Percentiles rank a stretch among this genome's conserved stretches.
Evolutionary conservation across 2,888 invertebrate genomes (phyloP).

Genomic region (Unio pictorum): DNA sequence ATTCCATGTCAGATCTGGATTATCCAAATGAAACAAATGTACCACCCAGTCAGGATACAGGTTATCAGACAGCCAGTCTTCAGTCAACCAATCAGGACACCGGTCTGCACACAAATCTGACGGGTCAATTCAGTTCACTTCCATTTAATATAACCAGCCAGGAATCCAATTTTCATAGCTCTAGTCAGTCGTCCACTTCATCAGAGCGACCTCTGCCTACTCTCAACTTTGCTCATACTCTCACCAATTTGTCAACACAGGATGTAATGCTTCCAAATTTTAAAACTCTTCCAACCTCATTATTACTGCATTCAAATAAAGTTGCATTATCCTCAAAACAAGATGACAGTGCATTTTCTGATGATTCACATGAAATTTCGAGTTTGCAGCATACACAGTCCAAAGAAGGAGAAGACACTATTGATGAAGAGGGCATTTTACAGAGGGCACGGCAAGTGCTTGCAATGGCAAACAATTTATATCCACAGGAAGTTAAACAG

Average conservation of each 20-base stretch:
- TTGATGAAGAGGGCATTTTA: slow-evolving; percentile 41
- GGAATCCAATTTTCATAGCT: slow-evolving; percentile 16
- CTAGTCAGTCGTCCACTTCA: slow-evolving; percentile 18
- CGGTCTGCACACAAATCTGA: slow-evolving; percentile 51
- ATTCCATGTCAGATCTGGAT: slow-evolving; percentile 39
- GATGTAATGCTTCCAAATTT: no score
- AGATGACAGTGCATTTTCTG: slow-evolving; percentile 36
- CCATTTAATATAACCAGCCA: slow-evolving; percentile 47
- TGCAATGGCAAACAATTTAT: slow-evolving; percentile 41
- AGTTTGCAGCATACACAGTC: slow-evolving; percentile 15
- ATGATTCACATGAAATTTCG: slow-evolving; percentile 10
- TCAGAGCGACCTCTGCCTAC: slow-evolving; percentile 7
- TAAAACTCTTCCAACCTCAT: no score
- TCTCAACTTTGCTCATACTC: no score
- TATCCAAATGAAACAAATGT: slow-evolving; percentile 38
- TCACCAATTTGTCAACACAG: no score
- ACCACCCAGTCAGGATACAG: slow-evolving; percentile 61
- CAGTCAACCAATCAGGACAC: slow-evolving; percentile 58
- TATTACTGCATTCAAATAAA: no score
- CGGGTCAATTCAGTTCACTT: slow-evolving; percentile 49
- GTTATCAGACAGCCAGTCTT: slow-evolving; percentile 65
- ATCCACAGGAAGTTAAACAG: slow-evolving; percentile 22
- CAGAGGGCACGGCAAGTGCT: slow-evolving; percentile 44
- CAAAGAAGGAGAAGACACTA: slow-evolving; percentile 4
- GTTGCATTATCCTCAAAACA: no score